Percentiles rank a stretch among this genome's conserved stretches.
Conservation (phyloP, 64 coral and sea anemone species). For the Catalaphyllia jardinei region DNA sequence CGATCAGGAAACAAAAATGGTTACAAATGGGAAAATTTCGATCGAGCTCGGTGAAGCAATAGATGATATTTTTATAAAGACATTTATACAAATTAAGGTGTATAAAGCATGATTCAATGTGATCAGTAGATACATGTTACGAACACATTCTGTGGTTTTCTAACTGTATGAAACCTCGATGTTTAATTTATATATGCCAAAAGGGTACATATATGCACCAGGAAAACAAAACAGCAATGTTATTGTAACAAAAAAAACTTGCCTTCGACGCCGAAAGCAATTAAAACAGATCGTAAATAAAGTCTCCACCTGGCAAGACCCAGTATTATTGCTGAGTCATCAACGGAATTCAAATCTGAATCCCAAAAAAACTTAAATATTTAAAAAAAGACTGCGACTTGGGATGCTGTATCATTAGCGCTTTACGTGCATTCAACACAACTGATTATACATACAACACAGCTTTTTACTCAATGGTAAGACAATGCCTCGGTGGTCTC, state of each 20-base stretch:
- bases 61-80: too few species aligned
- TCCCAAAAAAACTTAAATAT: neutral
- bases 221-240: too few species aligned
- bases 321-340: neutral
- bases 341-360: conserved; percentile 10
- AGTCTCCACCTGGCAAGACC: neutral
- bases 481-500: neutral
- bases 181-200: too few species aligned
- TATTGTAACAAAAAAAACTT: neutral
- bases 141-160: too few species aligned
- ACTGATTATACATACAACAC: neutral
- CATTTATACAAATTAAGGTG: too few species aligned
- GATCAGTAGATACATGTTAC: too few species aligned
- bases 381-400: neutral
- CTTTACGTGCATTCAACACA: neutral
- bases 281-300: neutral
- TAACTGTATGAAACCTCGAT: too few species aligned
- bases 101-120: too few species aligned
- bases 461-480: neutral
- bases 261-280: neutral
- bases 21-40: too few species aligned
- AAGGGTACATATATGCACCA: too few species aligned
- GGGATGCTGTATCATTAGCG: neutral
- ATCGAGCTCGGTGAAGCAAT: too few species aligned
- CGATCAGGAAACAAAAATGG: too few species aligned